A percentile compares a stretch with the other conserved stretches of the same genome.
These are phyloP conservation scores for Tringa solitaria DNA, from an alignment of 2,113 vertebrate species.

Conservation along the genomic window DNA sequence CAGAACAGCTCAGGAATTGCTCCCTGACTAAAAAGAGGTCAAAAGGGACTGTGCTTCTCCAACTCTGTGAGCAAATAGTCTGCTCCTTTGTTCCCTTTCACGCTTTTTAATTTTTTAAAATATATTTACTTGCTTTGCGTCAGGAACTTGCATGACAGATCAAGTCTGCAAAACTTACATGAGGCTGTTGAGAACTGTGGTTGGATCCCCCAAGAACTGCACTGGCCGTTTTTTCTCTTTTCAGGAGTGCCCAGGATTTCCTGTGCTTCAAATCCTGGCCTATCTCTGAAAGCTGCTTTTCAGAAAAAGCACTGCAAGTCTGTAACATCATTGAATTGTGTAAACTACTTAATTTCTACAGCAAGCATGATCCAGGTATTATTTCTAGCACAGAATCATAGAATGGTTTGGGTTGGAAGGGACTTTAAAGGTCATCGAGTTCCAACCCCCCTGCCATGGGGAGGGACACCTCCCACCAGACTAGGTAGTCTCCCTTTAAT, in stretches of 20 bases:
- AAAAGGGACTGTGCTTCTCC: neutral
- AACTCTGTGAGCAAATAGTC: neutral
- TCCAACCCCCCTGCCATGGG: too few relatives aligned
- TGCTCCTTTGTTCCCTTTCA: neutral
- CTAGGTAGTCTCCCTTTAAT: too few relatives aligned
- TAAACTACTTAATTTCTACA: neutral
- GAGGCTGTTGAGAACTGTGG: neutral
- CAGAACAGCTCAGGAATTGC: neutral
- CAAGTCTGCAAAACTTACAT: neutral
- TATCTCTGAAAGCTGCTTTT: neutral
- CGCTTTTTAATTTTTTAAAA: fast-evolving
- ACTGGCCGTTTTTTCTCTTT: neutral
- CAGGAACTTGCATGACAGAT: neutral
- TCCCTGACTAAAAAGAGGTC: neutral
- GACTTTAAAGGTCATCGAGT: too few relatives aligned
- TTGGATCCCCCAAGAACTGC: neutral
- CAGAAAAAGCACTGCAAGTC: neutral
- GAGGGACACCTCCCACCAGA: too few relatives aligned
- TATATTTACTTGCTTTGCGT: neutral
- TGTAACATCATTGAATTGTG: neutral
- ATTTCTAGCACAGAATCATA: neutral
- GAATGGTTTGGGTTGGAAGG: too few relatives aligned
- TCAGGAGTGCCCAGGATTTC: neutral
- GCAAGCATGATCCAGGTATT: neutral
- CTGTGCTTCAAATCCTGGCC: neutral